A percentile compares a stretch with the other conserved stretches of the same genome.
Evolutionary conservation across 1,140 invertebrate species (phyloP).

Genomic region (Microplitis demolitor): DNA sequence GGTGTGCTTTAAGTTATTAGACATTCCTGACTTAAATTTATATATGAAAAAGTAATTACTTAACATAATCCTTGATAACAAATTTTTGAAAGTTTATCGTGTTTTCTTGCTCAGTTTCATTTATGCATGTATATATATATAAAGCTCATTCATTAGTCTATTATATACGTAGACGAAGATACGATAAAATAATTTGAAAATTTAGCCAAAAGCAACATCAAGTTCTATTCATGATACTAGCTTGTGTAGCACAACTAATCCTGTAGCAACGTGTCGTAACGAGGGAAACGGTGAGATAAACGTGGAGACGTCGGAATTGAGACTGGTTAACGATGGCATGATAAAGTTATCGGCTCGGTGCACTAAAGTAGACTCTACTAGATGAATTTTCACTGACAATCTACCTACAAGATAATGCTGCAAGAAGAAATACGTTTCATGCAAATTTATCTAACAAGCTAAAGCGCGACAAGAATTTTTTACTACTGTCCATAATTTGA

Average conservation of each 20-base stretch:
- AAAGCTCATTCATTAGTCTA: background rate
- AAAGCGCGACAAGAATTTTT: constrained; percentile 6
- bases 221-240: background rate
- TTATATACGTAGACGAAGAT: background rate
- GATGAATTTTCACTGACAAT: constrained; percentile 22
- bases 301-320: constrained; percentile 33
- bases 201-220: constrained; percentile 2
- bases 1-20: no score
- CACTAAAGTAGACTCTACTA: background rate
- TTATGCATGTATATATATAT: background rate
- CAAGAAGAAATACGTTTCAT: background rate
- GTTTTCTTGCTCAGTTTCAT: no score
- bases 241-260: constrained; percentile 2
- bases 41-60: no score
- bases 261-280: constrained; percentile 3
- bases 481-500: background rate
- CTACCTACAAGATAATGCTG: background rate
- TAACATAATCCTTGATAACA: no score
- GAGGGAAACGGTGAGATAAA: constrained; percentile 17
- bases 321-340: constrained; percentile 25
- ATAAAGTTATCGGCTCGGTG: constrained; percentile 36
- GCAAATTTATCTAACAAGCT: constrained; percentile 8
- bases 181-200: background rate
- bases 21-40: no score
- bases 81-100: no score